Conservation (phyloP, 37 sponge, comb jelly and placozoan species). For the Hormiphora californensis region DNA sequence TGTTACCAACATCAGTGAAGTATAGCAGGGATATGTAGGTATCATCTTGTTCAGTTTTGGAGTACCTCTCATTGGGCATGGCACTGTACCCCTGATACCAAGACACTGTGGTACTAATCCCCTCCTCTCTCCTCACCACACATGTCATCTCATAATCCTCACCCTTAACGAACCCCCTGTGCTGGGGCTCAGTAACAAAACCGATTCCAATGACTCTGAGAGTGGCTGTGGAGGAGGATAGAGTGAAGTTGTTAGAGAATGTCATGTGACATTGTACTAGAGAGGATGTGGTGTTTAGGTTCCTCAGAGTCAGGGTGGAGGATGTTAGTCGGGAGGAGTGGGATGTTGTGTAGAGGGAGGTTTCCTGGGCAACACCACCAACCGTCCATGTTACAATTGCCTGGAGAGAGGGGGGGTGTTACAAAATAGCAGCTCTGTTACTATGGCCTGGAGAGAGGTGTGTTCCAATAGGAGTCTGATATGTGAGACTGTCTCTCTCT, state of each 20-base stretch:
- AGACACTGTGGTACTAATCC: background rate
- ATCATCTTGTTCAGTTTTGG: background rate
- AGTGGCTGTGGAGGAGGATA: background rate
- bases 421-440: too few species aligned
- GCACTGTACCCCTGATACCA: background rate
- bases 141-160: background rate
- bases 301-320: background rate
- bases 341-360: background rate
- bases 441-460: too few species aligned
- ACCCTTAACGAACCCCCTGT: background rate
- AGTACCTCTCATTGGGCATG: background rate
- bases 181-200: background rate
- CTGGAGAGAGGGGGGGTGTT: background rate
- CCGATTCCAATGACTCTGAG: slow-evolving; percentile 4
- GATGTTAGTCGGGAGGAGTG: background rate
- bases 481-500: too few species aligned
- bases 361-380: background rate
- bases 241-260: too few species aligned
- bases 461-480: too few species aligned
- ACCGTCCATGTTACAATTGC: background rate
- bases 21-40: background rate
- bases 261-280: background rate
- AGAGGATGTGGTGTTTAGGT: background rate
- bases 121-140: background rate
- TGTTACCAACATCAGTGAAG: background rate